Conservation (phyloP, 1,140 invertebrate genomes). For the Chionoecetes opilio region DNA sequence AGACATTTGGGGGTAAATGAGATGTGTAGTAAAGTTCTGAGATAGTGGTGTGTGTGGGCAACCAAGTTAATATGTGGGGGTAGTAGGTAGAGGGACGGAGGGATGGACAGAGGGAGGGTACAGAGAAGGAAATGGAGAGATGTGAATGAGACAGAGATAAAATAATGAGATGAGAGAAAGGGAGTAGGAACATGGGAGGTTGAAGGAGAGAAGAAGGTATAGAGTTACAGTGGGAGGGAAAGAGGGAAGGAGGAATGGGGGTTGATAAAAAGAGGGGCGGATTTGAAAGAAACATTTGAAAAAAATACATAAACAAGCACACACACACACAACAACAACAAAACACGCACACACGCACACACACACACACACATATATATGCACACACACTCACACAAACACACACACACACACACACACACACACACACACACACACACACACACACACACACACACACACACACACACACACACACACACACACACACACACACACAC, state of each 20-base stretch:
- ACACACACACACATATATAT: background rate
- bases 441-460: slow-evolving; percentile 13
- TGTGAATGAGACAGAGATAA: background rate
- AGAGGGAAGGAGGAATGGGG: background rate
- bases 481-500: slow-evolving; percentile 13
- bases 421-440: background rate
- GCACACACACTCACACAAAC: slow-evolving; percentile 1
- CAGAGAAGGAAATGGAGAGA: background rate
- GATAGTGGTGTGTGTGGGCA: background rate
- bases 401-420: background rate
- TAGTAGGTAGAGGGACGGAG: background rate
- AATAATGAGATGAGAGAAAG: slow-evolving; percentile 2
- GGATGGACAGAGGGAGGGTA: background rate
- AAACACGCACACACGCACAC: background rate
- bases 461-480: slow-evolving; percentile 27
- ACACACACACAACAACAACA: background rate
- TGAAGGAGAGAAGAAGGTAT: background rate
- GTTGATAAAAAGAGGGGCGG: background rate
- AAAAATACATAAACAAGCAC: background rate
- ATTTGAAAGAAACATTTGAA: background rate
- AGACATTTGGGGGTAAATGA: slow-evolving; percentile 52
- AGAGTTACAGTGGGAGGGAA: background rate
- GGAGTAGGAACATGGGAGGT: background rate
- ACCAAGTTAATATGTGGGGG: background rate
- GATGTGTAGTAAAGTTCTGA: slow-evolving; percentile 31